Evolutionary conservation across 2,797 vertebrate species (phyloP).

Genomic region (Cirrhinus mrigala): DNA sequence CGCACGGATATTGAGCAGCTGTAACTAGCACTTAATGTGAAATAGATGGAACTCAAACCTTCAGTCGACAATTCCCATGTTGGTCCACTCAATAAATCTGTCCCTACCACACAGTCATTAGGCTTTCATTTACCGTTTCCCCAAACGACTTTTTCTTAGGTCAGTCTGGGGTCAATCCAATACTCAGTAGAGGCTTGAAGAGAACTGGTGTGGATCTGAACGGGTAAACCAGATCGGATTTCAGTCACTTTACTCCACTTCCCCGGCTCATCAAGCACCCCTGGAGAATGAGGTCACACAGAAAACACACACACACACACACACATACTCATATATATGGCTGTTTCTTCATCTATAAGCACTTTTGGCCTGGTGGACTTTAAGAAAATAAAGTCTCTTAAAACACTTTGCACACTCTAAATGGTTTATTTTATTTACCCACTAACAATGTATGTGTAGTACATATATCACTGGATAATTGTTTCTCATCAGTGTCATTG

Average conservation of each 20-base stretch:
- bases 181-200: constrained; percentile 52
- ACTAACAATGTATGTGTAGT: too few relatives aligned
- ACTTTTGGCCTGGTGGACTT: not conserved
- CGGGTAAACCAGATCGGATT: constrained; percentile 55
- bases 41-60: constrained; percentile 32
- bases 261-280: constrained; percentile 46
- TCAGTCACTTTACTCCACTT: constrained; percentile 59
- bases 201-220: constrained; percentile 44
- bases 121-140: constrained; percentile 56
- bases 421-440: not conserved
- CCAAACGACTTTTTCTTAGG: constrained; percentile 52
- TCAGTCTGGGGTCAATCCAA: constrained; percentile 58
- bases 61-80: constrained; percentile 51
- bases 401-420: not conserved
- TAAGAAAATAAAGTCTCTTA: not conserved
- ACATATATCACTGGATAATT: too few relatives aligned
- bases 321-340: not conserved
- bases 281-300: constrained; percentile 55
- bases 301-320: constrained; percentile 16
- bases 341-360: constrained; percentile 7
- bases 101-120: constrained; percentile 54
- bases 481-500: too few relatives aligned
- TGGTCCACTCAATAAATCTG: constrained; percentile 55
- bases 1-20: not conserved
- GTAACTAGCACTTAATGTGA: constrained; percentile 24